phyloP scores from a whole-genome alignment of 1,140 invertebrate genomes.

The Drosophila ironensis region DNA sequence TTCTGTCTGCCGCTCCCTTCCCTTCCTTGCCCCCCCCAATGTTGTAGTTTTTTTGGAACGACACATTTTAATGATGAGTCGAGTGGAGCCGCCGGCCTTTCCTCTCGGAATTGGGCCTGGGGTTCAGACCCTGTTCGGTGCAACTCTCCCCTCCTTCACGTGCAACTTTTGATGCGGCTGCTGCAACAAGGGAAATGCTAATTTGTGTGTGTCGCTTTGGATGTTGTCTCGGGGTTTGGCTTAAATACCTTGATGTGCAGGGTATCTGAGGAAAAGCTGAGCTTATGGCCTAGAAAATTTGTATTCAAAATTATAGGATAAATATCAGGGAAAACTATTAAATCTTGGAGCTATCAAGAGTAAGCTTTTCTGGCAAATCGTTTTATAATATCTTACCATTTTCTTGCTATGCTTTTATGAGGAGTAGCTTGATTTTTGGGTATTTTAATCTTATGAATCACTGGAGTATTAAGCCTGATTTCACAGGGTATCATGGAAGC shows the following conservation, averaged over 20 bases:
- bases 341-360: no score
- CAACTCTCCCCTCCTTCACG: background rate
- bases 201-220: constrained; percentile 74
- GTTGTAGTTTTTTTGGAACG: constrained; percentile 48
- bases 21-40: no score
- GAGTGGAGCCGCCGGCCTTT: constrained; percentile 23
- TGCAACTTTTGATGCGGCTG: constrained; percentile 12
- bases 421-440: background rate
- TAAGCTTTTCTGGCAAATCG: no score
- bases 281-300: no score
- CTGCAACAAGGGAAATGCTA: constrained; percentile 75
- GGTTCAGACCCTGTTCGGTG: constrained; percentile 20
- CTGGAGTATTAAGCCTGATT: background rate
- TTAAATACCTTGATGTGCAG: constrained; percentile 24
- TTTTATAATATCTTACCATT: no score
- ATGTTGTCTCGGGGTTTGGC: constrained; percentile 36
- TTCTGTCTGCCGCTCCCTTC: constrained; percentile 36
- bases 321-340: no score
- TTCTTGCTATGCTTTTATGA: no score
- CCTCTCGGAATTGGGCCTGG: constrained; percentile 56
- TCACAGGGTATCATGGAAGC: background rate
- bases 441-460: background rate
- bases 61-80: constrained; percentile 80
- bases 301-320: no score
- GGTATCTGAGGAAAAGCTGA: constrained; percentile 6